Percentiles rank a stretch among this genome's conserved stretches.
phyloP scores from a whole-genome alignment of 2,113 vertebrate species.

The Pteronura brasiliensis region DNA sequence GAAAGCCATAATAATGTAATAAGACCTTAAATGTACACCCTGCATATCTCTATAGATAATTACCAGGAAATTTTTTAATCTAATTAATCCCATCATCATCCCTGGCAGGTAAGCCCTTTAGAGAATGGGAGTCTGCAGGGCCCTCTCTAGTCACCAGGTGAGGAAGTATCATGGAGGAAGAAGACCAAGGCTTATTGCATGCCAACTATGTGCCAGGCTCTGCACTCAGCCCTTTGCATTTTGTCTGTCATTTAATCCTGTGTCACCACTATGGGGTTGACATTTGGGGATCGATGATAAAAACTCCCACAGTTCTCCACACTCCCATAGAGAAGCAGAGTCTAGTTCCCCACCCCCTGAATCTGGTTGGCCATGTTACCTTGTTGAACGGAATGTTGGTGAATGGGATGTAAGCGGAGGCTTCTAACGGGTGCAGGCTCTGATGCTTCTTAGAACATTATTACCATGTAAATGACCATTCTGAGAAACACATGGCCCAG shows the following conservation, averaged over 20 bases:
- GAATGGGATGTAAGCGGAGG: neutral
- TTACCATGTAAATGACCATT: neutral
- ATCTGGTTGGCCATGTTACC: neutral
- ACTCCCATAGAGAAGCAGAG: neutral
- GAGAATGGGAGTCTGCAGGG: neutral
- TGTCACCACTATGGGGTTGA: neutral
- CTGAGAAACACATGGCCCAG: neutral
- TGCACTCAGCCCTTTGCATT: neutral
- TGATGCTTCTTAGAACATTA: neutral
- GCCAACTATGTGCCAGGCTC: neutral
- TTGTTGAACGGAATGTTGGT: neutral
- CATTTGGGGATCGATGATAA: neutral
- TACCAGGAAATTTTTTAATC: neutral
- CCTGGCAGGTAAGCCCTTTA: neutral
- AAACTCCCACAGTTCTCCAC: neutral
- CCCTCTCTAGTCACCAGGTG: neutral
- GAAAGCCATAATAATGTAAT: neutral
- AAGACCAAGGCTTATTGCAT: neutral
- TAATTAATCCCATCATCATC: neutral
- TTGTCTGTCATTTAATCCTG: neutral
- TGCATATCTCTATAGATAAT: neutral
- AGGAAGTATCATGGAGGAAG: neutral
- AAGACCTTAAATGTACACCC: neutral
- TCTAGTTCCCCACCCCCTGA: neutral
- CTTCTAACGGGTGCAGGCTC: neutral